A percentile compares a stretch with the other conserved stretches of the same genome.
These are phyloP conservation scores for Baryphthengus martii DNA, from an alignment of 2,113 vertebrate genomes.

Conservation along the genomic window DNA sequence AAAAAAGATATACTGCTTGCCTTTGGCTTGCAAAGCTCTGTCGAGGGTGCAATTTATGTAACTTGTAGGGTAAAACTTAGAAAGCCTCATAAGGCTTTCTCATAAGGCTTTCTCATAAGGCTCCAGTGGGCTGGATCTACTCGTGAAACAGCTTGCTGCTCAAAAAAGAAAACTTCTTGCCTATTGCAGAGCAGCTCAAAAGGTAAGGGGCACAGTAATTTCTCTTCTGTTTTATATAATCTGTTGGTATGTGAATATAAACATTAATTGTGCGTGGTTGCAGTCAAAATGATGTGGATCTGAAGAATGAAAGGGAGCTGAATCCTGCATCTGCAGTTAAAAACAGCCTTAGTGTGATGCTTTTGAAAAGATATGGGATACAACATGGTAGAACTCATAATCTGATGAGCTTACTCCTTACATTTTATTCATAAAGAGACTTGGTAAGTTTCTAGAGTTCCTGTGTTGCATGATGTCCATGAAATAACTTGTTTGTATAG, in stretches of 20 bases:
- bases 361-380: neutral
- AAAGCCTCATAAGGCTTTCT: neutral
- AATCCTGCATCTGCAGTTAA: neutral
- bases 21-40: neutral
- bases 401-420: neutral
- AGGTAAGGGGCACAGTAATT: neutral
- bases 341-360: neutral
- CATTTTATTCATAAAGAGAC: neutral
- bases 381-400: neutral
- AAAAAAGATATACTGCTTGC: neutral
- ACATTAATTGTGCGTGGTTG: neutral
- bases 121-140: neutral
- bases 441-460: neutral
- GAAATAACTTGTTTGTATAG: neutral
- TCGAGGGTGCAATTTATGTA: accelerated
- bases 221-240: neutral
- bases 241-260: neutral
- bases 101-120: neutral
- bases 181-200: neutral
- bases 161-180: neutral
- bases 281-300: neutral
- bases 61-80: neutral
- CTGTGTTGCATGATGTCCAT: neutral
- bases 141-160: neutral
- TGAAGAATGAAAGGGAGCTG: neutral